phyloP scores from a whole-genome alignment of 2,797 vertebrate genomes.

The Poeciliopsis paucimaculata region DNA sequence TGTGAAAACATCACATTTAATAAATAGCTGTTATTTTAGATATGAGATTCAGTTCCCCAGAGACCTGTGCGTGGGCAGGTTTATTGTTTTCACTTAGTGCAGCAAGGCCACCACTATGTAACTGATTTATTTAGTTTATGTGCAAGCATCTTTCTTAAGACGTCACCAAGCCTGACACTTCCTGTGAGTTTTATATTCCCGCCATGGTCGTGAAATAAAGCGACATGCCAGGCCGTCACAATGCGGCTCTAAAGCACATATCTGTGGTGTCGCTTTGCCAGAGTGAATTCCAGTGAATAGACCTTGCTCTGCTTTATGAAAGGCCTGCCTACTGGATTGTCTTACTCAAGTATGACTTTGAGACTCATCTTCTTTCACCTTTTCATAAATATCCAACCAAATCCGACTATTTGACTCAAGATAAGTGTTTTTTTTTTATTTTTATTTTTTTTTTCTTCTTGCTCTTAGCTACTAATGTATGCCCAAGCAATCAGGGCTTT shows the following conservation, averaged over 20 bases:
- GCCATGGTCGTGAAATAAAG: conserved; percentile 14
- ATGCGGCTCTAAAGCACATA: conserved; percentile 26
- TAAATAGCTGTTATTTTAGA: conserved; percentile 70
- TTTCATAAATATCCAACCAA: conserved; percentile 61
- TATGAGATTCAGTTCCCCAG: conserved; percentile 40
- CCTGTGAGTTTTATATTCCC: conserved; percentile 46
- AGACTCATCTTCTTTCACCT: conserved; percentile 50
- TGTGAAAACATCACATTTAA: conserved; percentile 68
- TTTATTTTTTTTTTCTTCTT: background rate
- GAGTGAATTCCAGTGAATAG: conserved; percentile 40
- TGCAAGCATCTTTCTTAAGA: conserved; percentile 54
- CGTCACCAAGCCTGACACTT: conserved; percentile 49
- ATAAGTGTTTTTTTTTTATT: conserved; percentile 51
- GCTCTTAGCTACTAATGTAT: conserved; percentile 44
- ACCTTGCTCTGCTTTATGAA: conserved; percentile 27
- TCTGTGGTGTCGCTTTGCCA: conserved; percentile 39
- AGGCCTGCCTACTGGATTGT: conserved; percentile 18
- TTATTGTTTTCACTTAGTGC: conserved; percentile 67
- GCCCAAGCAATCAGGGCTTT: conserved; percentile 32
- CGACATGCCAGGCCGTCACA: conserved; percentile 38
- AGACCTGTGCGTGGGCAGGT: conserved; percentile 52
- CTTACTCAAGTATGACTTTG: conserved; percentile 40
- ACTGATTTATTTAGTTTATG: conserved; percentile 75
- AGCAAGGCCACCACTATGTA: conserved; percentile 50
- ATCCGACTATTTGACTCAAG: conserved; percentile 17